Percentiles rank a stretch among this genome's conserved stretches.
Conservation (phyloP, 2,888 invertebrate genomes). For the Agrochola lychnidis region DNA sequence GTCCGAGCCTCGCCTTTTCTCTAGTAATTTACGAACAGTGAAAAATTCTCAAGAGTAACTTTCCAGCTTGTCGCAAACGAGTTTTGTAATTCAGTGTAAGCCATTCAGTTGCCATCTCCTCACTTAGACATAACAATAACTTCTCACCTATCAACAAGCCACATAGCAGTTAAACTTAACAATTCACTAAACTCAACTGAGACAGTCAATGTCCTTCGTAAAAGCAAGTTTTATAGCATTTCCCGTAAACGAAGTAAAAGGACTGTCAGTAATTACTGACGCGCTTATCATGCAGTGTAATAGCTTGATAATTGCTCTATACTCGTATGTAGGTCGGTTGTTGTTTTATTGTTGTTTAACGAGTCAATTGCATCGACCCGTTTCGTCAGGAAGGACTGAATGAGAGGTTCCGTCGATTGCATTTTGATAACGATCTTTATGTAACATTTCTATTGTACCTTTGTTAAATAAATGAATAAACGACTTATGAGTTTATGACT, state of each 20-base stretch:
- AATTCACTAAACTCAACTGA: conserved; percentile 39
- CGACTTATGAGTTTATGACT: no score
- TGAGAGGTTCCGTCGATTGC: conserved; percentile 34
- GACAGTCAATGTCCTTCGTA: conserved; percentile 44
- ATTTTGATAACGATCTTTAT: conserved; percentile 4
- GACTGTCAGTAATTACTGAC: conserved; percentile 47
- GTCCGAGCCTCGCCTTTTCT: not conserved
- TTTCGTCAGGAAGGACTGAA: conserved; percentile 40
- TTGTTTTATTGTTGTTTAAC: conserved; percentile 62
- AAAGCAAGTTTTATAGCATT: conserved; percentile 39
- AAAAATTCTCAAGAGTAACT: not conserved
- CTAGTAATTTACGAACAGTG: not conserved
- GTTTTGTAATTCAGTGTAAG: not conserved
- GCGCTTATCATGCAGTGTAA: conserved; percentile 46
- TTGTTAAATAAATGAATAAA: no score
- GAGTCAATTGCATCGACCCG: conserved; percentile 56
- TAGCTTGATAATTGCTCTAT: conserved; percentile 43
- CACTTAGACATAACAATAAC: conserved; percentile 21
- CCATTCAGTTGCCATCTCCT: not conserved
- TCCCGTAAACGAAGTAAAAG: conserved; percentile 40
- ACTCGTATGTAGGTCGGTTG: conserved; percentile 50
- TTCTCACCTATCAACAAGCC: conserved; percentile 20
- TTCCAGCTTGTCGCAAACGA: not conserved
- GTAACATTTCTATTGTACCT: no score
- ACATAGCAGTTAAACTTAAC: conserved; percentile 35